Evolutionary conservation across 1,140 invertebrate species (phyloP).

Genomic region (Sinonovacula constricta): DNA sequence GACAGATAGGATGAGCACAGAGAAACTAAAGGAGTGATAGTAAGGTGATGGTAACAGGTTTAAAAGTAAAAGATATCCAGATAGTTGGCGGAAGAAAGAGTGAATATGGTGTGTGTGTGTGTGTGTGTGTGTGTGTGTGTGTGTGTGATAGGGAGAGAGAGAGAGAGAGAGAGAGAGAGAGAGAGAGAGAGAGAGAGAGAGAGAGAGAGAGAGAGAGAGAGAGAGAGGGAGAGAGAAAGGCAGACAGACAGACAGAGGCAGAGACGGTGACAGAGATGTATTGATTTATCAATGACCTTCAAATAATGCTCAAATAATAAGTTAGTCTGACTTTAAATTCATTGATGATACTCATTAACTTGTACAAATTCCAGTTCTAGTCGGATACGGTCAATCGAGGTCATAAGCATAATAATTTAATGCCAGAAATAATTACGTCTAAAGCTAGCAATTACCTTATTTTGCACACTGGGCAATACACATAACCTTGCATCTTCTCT

Average conservation of each 20-base stretch:
- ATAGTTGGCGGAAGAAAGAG: too few relatives aligned
- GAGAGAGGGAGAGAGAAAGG: too few relatives aligned
- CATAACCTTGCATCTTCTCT: neutral
- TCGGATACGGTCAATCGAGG: neutral
- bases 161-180: slow-evolving; percentile 20
- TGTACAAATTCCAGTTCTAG: neutral
- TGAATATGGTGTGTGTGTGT: too few relatives aligned
- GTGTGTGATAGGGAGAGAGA: too few relatives aligned
- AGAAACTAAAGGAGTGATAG: neutral
- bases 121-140: too few relatives aligned
- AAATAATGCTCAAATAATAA: neutral
- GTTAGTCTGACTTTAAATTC: neutral
- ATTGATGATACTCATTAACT: neutral
- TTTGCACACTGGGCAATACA: slow-evolving; percentile 7
- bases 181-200: slow-evolving; percentile 21
- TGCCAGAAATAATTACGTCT: neutral
- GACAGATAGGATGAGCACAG: too few relatives aligned
- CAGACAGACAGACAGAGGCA: too few relatives aligned
- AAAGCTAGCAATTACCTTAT: neutral
- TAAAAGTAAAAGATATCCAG: neutral
- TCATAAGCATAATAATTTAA: neutral
- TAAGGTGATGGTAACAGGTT: neutral
- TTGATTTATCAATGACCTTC: neutral
- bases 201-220: slow-evolving; percentile 24
- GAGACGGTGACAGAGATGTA: neutral